phyloP scores from a whole-genome alignment of 1,140 invertebrate species.

The Druon quercuslanigerum region DNA sequence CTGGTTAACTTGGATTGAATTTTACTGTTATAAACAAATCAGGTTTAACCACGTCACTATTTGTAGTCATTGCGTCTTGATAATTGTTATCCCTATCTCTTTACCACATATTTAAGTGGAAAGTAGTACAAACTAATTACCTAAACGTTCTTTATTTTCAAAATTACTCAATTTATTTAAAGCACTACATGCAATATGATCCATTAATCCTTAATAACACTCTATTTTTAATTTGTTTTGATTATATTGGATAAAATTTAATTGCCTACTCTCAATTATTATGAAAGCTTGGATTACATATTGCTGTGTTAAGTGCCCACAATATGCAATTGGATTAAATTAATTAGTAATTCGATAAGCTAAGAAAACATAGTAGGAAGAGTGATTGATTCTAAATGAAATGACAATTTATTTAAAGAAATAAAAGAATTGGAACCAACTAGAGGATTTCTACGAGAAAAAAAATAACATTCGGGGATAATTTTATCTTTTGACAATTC shows the following conservation, averaged over 20 bases:
- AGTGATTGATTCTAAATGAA: no score
- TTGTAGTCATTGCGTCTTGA: no score
- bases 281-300: slow-evolving; percentile 47
- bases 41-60: no score
- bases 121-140: slow-evolving; percentile 47
- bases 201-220: slow-evolving; percentile 46
- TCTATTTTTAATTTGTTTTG: slow-evolving; percentile 47
- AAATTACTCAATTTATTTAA: slow-evolving; percentile 42
- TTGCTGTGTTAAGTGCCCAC: slow-evolving; percentile 39
- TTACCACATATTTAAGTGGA: no score
- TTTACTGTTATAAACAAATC: no score
- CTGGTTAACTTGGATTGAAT: no score
- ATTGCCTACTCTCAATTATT: slow-evolving; percentile 38
- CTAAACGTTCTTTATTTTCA: slow-evolving; percentile 39
- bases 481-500: slow-evolving; percentile 32
- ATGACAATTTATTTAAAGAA: no score
- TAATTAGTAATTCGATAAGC: slow-evolving; percentile 35
- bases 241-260: slow-evolving; percentile 47
- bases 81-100: no score
- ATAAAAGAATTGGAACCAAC: no score
- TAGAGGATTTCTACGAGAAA: background rate
- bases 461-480: slow-evolving; percentile 24
- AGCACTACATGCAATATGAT: slow-evolving; percentile 37
- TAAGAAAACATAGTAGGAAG: no score
- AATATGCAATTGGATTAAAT: slow-evolving; percentile 42